Conservation (phyloP, 2,113 vertebrate species). For the Aptenodytes patagonicus region DNA sequence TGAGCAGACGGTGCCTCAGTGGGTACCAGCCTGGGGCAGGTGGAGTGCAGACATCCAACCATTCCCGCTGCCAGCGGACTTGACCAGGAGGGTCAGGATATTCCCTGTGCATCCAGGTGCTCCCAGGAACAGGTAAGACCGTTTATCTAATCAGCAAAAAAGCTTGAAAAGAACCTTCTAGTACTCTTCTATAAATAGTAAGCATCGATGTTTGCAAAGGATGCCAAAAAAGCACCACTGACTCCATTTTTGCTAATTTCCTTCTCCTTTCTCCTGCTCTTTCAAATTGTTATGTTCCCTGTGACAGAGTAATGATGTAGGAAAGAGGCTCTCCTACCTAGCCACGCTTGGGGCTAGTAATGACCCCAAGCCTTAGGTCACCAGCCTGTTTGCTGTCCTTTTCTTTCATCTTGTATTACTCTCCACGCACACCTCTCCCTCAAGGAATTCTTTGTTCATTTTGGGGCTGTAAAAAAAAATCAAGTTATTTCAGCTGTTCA, state of each 20-base stretch:
- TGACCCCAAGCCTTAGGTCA: not conserved
- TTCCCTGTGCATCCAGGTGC: not conserved
- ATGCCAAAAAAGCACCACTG: not conserved
- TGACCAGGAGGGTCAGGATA: not conserved
- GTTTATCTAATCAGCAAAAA: not conserved
- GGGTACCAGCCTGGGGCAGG: not conserved
- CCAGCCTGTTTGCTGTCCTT: not conserved
- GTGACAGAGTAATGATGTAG: not conserved
- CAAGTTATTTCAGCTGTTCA: conserved; percentile 5
- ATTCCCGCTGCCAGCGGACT: not conserved
- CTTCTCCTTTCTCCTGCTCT: not conserved
- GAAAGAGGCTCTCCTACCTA: not conserved
- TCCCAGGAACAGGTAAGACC: not conserved
- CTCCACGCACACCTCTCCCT: not conserved
- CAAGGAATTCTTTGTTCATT: not conserved
- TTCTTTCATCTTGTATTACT: not conserved
- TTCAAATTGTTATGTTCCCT: not conserved
- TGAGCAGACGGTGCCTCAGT: not conserved
- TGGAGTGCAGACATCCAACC: not conserved
- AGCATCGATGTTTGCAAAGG: not conserved
- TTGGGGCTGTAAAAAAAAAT: not conserved
- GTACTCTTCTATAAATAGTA: not conserved
- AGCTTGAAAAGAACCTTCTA: not conserved
- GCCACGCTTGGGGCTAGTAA: not conserved
- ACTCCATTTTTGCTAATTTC: not conserved